These are phyloP conservation scores for Crocuta crocuta DNA, from an alignment of 2,113 vertebrate species.

Conservation along the genomic window DNA sequence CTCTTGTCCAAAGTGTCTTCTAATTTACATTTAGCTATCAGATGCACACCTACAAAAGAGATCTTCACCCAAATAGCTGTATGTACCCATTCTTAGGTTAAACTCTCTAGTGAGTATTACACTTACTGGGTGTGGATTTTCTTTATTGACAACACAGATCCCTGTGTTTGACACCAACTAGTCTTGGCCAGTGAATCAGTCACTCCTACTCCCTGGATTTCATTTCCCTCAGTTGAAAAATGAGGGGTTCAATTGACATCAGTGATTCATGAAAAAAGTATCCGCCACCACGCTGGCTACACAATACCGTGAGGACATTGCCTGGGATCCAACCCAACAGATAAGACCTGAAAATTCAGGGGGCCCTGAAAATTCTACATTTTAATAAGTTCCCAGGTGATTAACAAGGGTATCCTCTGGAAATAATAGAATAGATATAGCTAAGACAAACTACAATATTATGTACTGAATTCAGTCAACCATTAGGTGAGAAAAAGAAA, in stretches of 20 bases:
- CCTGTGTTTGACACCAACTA: neutral
- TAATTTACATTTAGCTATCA: constrained; percentile 49
- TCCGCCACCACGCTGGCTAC: neutral
- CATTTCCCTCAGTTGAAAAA: neutral
- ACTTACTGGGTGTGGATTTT: neutral
- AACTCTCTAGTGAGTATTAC: neutral
- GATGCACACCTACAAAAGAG: neutral
- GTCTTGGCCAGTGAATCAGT: neutral
- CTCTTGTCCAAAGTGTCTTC: constrained; percentile 49
- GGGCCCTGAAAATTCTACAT: neutral
- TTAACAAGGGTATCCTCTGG: neutral
- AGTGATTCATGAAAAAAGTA: neutral
- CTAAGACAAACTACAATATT: neutral
- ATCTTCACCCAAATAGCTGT: neutral
- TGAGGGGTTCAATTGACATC: neutral
- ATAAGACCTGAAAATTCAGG: neutral
- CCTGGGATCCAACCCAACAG: neutral
- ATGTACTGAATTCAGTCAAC: neutral
- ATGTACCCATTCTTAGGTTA: neutral
- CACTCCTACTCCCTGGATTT: neutral
- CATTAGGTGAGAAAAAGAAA: neutral
- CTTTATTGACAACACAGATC: neutral
- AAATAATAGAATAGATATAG: neutral
- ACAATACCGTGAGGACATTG: neutral
- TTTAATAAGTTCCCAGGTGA: neutral